These are phyloP conservation scores for Cephalopholis sonnerati DNA, from an alignment of 2,113 vertebrate genomes.

Conservation along the genomic window DNA sequence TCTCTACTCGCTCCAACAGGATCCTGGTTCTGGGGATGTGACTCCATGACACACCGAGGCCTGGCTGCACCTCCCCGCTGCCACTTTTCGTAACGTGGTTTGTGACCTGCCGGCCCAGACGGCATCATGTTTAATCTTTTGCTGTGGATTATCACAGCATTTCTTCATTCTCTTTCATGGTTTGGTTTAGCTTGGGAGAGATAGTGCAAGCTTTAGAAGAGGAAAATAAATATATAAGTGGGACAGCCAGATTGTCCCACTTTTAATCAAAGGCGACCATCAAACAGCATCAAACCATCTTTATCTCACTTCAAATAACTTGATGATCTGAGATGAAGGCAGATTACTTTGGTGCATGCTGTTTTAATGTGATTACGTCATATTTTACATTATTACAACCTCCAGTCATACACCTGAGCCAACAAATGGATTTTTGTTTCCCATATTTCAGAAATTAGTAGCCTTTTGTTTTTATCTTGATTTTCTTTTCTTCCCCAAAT, in stretches of 20 bases:
- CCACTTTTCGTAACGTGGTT: constrained; percentile 90
- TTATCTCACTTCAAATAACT: constrained; percentile 15
- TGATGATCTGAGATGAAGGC: constrained; percentile 1
- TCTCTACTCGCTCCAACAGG: constrained; percentile 84
- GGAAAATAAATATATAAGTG: background rate
- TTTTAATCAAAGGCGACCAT: constrained; percentile 17
- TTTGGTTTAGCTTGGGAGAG: background rate
- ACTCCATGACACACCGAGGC: constrained; percentile 94
- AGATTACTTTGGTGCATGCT: background rate
- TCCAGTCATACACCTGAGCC: background rate
- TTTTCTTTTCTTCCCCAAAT: background rate
- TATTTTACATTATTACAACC: background rate
- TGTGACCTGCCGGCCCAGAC: constrained; percentile 86
- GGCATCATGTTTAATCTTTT: background rate
- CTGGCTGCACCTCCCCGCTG: constrained; percentile 85
- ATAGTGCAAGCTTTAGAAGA: background rate
- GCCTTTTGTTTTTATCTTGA: background rate
- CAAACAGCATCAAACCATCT: constrained; percentile 16
- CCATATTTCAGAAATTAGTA: background rate
- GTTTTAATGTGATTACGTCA: constrained; percentile 6
- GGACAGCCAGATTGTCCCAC: background rate
- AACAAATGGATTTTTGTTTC: background rate
- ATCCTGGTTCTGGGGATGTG: constrained; percentile 92
- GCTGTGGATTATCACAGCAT: background rate
- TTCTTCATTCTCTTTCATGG: background rate